These are phyloP conservation scores for Drosophila melanocephala DNA, from an alignment of 2,888 invertebrate genomes.

Conservation along the genomic window DNA sequence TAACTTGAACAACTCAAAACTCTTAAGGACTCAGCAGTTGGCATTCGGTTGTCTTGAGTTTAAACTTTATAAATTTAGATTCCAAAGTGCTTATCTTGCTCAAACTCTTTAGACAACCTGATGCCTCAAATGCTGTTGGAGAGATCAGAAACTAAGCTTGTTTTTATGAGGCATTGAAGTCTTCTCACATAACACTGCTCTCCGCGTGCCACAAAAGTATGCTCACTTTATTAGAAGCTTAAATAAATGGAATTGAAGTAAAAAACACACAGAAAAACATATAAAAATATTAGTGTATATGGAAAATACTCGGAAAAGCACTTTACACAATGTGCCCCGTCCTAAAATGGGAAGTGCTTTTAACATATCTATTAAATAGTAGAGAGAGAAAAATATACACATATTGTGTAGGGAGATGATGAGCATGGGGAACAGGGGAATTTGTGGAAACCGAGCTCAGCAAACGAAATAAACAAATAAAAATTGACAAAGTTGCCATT, in stretches of 20 bases:
- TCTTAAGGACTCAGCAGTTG: neutral
- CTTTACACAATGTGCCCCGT: constrained; percentile 39
- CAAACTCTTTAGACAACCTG: neutral
- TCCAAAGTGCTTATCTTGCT: neutral
- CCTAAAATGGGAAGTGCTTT: constrained; percentile 33
- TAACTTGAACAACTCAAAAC: neutral
- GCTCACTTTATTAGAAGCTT: neutral
- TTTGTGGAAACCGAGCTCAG: neutral
- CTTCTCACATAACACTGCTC: neutral
- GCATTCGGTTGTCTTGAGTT: neutral
- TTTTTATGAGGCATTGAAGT: neutral
- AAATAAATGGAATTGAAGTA: neutral
- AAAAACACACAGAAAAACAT: constrained; percentile 6
- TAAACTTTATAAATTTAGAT: neutral
- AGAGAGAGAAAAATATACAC: neutral
- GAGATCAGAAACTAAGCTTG: neutral
- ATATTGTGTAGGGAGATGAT: constrained; percentile 1
- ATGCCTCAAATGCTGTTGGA: neutral
- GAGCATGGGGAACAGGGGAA: constrained; percentile 1
- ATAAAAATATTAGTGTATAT: constrained; percentile 61
- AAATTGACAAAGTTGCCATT: constrained; percentile 60
- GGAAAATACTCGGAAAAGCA: constrained; percentile 60
- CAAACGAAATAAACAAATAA: constrained; percentile 54
- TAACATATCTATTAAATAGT: constrained; percentile 37
- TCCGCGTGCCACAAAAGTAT: neutral